Percentiles rank a stretch among this genome's conserved stretches.
These are phyloP conservation scores for Calcarius ornatus DNA, from an alignment of 2,113 vertebrate species.

Conservation along the genomic window DNA sequence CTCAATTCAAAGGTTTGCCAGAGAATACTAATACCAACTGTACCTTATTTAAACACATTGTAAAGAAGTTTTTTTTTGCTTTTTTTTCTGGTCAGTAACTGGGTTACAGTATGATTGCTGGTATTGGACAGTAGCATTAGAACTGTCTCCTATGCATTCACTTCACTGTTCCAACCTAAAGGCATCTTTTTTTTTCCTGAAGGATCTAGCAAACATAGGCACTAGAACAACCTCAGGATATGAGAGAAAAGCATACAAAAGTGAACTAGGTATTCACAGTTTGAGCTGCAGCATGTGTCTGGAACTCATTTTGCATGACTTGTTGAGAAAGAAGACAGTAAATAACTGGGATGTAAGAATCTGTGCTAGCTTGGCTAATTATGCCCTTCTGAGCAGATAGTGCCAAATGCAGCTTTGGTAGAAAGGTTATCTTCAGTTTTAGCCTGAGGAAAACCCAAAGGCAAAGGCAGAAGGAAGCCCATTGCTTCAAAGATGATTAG, in stretches of 20 bases:
- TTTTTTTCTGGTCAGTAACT: background rate
- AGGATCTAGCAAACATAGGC: background rate
- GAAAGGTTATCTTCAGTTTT: background rate
- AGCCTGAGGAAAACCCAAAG: background rate
- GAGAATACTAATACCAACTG: constrained; percentile 22
- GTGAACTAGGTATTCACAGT: background rate
- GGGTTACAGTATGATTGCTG: background rate
- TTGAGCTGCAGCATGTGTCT: background rate
- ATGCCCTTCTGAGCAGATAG: background rate
- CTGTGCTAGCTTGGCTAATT: background rate
- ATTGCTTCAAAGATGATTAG: background rate
- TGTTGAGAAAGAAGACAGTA: background rate
- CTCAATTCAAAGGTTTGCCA: background rate
- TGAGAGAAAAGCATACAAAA: background rate
- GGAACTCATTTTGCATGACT: background rate
- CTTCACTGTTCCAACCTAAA: background rate
- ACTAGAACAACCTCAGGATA: background rate
- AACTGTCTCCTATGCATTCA: background rate
- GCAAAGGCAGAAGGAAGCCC: background rate
- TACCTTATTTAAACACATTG: background rate
- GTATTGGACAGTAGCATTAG: background rate
- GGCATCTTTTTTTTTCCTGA: background rate
- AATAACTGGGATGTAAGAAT: background rate
- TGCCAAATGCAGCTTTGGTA: background rate
- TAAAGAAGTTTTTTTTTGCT: background rate